phyloP scores from a whole-genome alignment of 2,113 vertebrate genomes.

The Alligator sinensis region DNA sequence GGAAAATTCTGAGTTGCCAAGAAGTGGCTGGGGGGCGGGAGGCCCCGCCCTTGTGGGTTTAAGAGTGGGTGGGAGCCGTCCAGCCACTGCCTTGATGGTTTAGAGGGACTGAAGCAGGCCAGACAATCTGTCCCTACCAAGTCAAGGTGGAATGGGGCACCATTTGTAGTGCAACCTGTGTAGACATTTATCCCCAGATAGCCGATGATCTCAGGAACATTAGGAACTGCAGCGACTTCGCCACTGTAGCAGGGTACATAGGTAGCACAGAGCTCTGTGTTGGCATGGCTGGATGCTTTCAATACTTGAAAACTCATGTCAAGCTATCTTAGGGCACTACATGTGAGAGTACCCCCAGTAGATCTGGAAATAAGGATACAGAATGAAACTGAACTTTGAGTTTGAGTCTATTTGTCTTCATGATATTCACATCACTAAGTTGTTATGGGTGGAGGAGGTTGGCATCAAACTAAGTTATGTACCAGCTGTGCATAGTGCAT shows the following conservation, averaged over 20 bases:
- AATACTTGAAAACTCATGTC: neutral
- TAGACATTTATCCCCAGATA: neutral
- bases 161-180: neutral
- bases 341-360: fast-evolving
- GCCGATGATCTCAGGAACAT: neutral
- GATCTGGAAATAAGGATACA: fast-evolving
- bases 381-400: neutral
- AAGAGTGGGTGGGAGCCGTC: no score
- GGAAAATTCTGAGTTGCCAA: neutral
- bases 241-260: no score
- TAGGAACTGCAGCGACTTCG: neutral
- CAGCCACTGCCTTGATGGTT: neutral
- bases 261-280: no score
- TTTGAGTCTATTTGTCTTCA: neutral
- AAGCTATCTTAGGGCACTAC: neutral
- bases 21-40: neutral
- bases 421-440: fast-evolving
- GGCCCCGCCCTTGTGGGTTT: no score
- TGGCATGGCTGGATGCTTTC: neutral
- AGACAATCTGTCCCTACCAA: neutral
- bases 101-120: neutral
- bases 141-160: neutral
- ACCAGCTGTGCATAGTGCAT: fast-evolving
- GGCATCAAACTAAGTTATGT: neutral
- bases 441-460: neutral